A percentile compares a stretch with the other conserved stretches of the same genome.
Conservation (phyloP, 2,888 invertebrate genomes). For the Idaea aversata region DNA sequence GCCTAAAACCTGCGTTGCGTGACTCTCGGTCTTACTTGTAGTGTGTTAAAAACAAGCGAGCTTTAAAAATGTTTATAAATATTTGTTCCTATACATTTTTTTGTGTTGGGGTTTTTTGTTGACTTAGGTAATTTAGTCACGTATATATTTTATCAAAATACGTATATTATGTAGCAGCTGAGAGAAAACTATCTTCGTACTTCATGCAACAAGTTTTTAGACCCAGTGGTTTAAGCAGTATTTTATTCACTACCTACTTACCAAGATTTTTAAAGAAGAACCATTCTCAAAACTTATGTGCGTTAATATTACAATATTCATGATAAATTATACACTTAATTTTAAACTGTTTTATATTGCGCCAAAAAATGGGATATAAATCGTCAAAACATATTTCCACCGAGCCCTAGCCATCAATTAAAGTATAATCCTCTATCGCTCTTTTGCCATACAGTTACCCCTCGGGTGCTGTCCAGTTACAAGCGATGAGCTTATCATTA, state of each 20-base stretch:
- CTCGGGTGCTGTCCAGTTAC: conserved; percentile 3
- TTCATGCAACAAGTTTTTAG: too few species aligned
- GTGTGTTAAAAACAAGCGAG: conserved; percentile 17
- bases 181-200: too few species aligned
- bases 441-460: conserved; percentile 20
- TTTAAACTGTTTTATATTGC: conserved; percentile 21
- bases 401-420: conserved; percentile 30
- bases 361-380: conserved; percentile 14
- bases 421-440: conserved; percentile 34
- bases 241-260: too few species aligned
- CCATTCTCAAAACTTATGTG: too few species aligned
- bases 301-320: not conserved
- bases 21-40: conserved; percentile 36
- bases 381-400: conserved; percentile 29
- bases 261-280: too few species aligned
- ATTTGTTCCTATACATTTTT: not conserved
- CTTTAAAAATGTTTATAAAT: not conserved
- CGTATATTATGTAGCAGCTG: too few species aligned
- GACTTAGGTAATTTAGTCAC: not conserved
- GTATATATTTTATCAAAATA: not conserved
- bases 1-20: conserved; percentile 66
- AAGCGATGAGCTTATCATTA: conserved; percentile 6
- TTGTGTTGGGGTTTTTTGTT: not conserved
- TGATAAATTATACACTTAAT: conserved; percentile 11
- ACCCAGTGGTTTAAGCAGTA: too few species aligned